Base-by-base conservation (phyloP, 2,888 invertebrate species). In the Parapristionchus giblindavisi region DNA sequence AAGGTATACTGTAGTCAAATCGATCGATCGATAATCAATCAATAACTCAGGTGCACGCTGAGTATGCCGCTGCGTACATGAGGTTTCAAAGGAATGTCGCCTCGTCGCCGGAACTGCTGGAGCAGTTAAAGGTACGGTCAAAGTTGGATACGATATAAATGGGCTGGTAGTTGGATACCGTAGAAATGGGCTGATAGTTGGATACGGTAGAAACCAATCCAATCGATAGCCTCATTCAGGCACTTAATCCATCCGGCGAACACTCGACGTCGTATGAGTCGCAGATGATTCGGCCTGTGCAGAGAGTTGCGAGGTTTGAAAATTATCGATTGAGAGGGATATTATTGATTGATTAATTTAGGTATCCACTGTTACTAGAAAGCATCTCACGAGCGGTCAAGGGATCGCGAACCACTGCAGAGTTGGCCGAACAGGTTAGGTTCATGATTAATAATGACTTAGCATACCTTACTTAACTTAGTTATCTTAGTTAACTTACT, bases 271-370 rank as follows among this genome's bases (percentile, higher is more conserved):
- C 81, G 3, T 83, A 80, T 58, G 84, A 85, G 71, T 83, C 83
- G 2, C 58, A 80, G 48, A 81, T 85, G 85, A 86, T 86, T 48
- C 83, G 82, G 36, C 86, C 86, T 1, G 81, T 86, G n/a, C 86
- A 86, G 68, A 74, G 86, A 43, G 79, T 86, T 1, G 81, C 85
- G 6, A 83, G 84, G 77, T 85, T 14, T 43, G 11, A 17, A 8
- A 43, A 8, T 43, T 43, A 43, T 14, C 17, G 17, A 43, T 43
- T 43, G 11, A 43, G 43, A 43, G 11, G 78, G 56, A 77, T 77
- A 21, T 74, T 80, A 36, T 80, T 80, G 52, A 60, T 80, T 60
- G 68, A 61, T 11, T 76, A 80, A n/a, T n/a, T n/a, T 51, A 77
- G 79, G 43, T 73, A 80, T 72, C 81, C 84, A 36, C 70, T 82